Conservation (phyloP, 2,113 vertebrate species). For the Pteropus alecto region DNA sequence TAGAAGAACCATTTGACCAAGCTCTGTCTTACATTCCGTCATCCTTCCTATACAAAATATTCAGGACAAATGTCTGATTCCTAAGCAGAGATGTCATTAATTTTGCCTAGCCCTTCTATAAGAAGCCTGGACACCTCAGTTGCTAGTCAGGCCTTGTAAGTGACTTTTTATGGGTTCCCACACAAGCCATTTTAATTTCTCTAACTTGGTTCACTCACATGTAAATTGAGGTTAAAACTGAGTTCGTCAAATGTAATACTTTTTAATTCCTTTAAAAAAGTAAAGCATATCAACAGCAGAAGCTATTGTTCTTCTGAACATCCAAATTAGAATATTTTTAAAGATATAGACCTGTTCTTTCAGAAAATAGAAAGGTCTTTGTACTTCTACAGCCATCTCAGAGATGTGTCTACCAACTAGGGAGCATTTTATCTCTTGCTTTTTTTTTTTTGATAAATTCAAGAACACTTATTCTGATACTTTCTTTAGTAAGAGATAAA, state of each 20-base stretch:
- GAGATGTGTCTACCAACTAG: not conserved
- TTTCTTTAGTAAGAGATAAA: not conserved
- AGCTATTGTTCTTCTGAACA: not conserved
- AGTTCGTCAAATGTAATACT: not conserved
- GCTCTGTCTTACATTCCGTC: not conserved
- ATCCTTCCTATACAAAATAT: not conserved
- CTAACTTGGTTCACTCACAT: not conserved
- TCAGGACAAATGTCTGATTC: not conserved
- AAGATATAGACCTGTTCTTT: not conserved
- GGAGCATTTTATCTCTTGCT: not conserved
- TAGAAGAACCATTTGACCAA: not conserved
- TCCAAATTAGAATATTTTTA: not conserved
- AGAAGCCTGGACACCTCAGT: not conserved
- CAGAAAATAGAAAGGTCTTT: not conserved
- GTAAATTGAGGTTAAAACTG: not conserved
- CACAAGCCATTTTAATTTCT: not conserved
- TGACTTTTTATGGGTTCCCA: not conserved
- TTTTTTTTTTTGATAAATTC: not conserved
- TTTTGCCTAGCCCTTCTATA: not conserved
- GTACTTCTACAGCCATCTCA: not conserved
- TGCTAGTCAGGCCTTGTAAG: not conserved
- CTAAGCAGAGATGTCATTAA: not conserved
- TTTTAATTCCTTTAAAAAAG: not conserved
- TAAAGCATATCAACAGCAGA: not conserved
- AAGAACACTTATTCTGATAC: not conserved